Conservation (phyloP, 2,888 invertebrate species). For the Heliconius ethilla region DNA sequence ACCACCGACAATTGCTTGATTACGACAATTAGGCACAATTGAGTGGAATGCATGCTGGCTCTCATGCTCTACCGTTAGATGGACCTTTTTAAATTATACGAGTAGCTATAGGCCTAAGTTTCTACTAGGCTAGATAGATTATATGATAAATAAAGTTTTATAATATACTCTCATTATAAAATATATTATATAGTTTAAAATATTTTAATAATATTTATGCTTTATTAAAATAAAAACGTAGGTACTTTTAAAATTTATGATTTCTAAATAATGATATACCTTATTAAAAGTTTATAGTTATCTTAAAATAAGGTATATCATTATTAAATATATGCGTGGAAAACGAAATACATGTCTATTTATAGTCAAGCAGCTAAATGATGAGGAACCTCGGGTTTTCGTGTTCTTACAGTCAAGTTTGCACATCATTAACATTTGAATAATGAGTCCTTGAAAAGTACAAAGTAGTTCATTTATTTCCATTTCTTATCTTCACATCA, state of each 20-base stretch:
- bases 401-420: conserved; percentile 10
- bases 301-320: no score
- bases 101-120: background rate
- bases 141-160: background rate
- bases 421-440: conserved; percentile 16
- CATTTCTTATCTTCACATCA: background rate
- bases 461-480: background rate
- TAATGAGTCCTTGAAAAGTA: conserved; percentile 17
- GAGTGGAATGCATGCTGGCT: conserved; percentile 65
- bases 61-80: conserved; percentile 8
- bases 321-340: no score
- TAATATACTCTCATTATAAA: no score
- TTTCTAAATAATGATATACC: background rate
- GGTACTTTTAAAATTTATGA: background rate
- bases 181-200: no score
- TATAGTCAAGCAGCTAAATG: conserved; percentile 8
- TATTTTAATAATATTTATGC: no score
- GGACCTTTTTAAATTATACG: background rate
- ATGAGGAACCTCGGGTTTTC: background rate
- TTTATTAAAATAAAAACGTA: no score
- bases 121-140: background rate
- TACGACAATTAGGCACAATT: conserved; percentile 80
- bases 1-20: conserved; percentile 75
- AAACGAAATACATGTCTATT: conserved; percentile 1
- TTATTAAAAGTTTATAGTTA: no score